Percentiles rank a stretch among this genome's conserved stretches.
Evolutionary conservation across 2,888 invertebrate genomes (phyloP).

Genomic region (Perizoma affinitatum): DNA sequence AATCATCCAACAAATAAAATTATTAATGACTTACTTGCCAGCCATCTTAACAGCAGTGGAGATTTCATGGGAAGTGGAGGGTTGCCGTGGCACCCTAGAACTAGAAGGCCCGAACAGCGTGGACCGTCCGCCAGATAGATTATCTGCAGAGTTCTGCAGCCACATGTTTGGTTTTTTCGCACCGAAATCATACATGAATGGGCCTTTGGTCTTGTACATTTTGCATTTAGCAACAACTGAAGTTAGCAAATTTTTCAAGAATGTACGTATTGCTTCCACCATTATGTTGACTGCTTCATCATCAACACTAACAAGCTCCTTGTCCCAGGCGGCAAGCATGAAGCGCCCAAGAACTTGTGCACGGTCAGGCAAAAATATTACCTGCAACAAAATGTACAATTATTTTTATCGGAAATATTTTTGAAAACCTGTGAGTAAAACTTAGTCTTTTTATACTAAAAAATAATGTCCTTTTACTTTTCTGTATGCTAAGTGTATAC

Average conservation of each 20-base stretch:
- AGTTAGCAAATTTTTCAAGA: constrained; percentile 92
- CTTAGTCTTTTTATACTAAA: no score
- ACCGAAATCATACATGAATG: constrained; percentile 86
- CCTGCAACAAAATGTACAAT: constrained; percentile 73
- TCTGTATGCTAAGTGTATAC: no score
- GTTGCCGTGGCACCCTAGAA: constrained; percentile 85
- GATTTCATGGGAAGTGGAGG: constrained; percentile 88
- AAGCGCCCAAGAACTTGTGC: constrained; percentile 92
- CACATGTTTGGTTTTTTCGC: constrained; percentile 91
- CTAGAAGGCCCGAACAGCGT: neutral
- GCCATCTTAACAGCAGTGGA: constrained; percentile 89
- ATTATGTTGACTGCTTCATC: constrained; percentile 93
- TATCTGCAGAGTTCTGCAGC: constrained; percentile 88
- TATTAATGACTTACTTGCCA: constrained; percentile 69
- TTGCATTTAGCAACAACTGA: constrained; percentile 91
- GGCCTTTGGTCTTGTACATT: constrained; percentile 85
- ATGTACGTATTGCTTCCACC: constrained; percentile 89
- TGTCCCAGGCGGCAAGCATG: constrained; percentile 94
- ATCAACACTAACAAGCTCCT: constrained; percentile 92
- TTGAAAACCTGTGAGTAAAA: no score
- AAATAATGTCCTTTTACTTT: no score
- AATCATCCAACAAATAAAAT: no score
- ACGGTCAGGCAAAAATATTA: constrained; percentile 92
- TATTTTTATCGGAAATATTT: no score
- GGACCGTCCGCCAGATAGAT: constrained; percentile 78